Base-by-base conservation (phyloP, 2,113 vertebrate species). In the Carollia perspicillata region DNA sequence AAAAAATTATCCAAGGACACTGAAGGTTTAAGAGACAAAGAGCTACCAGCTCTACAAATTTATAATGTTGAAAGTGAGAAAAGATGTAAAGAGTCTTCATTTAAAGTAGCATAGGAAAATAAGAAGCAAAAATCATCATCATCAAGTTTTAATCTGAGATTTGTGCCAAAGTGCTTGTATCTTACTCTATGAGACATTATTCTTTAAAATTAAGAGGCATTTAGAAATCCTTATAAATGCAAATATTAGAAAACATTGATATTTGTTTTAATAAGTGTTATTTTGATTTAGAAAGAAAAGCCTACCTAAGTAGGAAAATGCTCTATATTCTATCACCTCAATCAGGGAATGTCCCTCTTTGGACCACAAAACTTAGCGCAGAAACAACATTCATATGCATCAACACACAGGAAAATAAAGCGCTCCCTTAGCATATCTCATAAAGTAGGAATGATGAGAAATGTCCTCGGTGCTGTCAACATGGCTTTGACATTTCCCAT, bases 141-240 rank as follows among this genome's bases (percentile, higher is more conserved):
- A 33, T 47, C 65, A 69, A 69, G 60, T 86, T 81, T 94, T 88
- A 81, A 53, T 93, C 90, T 90, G 40, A 87, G 44, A 75, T 91
- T 84, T 79, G 42, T 33, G 83, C 7, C 53, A 37, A 86, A 78
- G 44, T 60, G n/a, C 10, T 66, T 78, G 9, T 30, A 51, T 40
- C 74, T 81, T 80, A 2, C 49, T 94, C 65, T 74, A 84, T 14
- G 18, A 47, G 66, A 30, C n/a, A 51, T 58, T 89, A 74, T 49
- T 35, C 42, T 65, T 81, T 85, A 53, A 53, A 80, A 60, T 49
- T 75, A 8, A 28, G 87, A 88, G 18, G 33, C 30, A 51, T 33
- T 37, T 49, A 37, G 23, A 44, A 40, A 63, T 63, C 77, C 40
- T 89, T 80, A 81, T 88, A 88, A 58, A 77, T 74, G 33, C 12